phyloP scores from a whole-genome alignment of 2,113 vertebrate species.

The Gnathonemus longibarbis region DNA sequence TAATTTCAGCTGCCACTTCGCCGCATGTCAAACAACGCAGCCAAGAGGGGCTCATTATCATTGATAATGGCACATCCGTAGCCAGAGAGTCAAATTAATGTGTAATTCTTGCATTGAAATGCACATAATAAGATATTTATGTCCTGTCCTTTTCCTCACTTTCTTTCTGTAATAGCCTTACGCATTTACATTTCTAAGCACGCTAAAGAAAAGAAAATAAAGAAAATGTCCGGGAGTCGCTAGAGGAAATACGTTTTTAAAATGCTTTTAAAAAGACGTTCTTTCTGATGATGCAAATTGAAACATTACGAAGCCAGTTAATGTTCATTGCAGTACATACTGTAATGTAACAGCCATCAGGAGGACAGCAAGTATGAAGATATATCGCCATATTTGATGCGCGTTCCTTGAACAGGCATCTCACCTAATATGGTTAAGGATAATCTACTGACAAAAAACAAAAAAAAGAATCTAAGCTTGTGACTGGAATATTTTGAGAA shows the following conservation, averaged over 20 bases:
- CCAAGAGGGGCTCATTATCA: slow-evolving; percentile 19
- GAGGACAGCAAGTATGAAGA: not conserved
- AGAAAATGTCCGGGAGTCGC: not conserved
- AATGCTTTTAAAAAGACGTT: not conserved
- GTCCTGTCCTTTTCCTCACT: slow-evolving; percentile 50
- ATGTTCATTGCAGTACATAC: slow-evolving; percentile 13
- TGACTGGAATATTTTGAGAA: not conserved
- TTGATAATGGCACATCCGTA: slow-evolving; percentile 16
- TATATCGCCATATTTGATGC: not conserved
- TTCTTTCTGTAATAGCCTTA: slow-evolving; percentile 46
- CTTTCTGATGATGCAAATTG: not conserved
- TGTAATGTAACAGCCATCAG: not conserved
- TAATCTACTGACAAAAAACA: not conserved
- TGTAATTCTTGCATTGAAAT: slow-evolving; percentile 4
- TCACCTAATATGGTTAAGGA: not conserved
- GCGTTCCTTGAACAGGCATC: not conserved
- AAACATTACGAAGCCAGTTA: not conserved
- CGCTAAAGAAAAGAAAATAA: not conserved
- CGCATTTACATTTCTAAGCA: slow-evolving; percentile 13
- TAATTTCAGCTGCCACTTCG: not conserved
- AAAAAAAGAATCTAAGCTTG: not conserved
- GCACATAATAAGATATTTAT: slow-evolving; percentile 60
- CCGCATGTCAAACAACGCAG: slow-evolving; percentile 33
- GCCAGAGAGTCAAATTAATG: slow-evolving; percentile 8
- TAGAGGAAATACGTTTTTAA: not conserved